Evolutionary conservation across 1,140 invertebrate species (phyloP), one percentile per base, ranked within the genome.

Genomic region (Drosophila punjabiensis): DNA sequence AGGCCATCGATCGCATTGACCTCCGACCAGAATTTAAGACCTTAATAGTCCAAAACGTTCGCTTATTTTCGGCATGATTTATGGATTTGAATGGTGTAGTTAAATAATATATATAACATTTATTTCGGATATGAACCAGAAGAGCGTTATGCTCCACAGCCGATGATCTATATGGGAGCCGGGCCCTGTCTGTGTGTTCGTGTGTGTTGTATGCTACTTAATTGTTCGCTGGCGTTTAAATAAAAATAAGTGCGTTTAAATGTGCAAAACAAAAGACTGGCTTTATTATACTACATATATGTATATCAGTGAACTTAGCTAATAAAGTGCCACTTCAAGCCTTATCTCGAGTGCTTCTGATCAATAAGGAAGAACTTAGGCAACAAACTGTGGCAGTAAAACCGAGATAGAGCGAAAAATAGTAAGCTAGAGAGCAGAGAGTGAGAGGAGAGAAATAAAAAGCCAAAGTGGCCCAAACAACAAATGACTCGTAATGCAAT

Each of bases 241-340:
- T 84, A 59, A 80, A 88, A 81, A 70, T 84, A 89, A 88, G 87
- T 81, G 81, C 83, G 80, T 77, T 50, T 85, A 88, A 88, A 81
- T 87, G 61, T 50, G 63, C 55, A 73, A 86, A 82, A 87, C 83
- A 87, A 82, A 87, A 80, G 76, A 48, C 83, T 43, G 48, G 62
- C 79, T 68, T 82, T 76, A 71, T 65, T n/a, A 13, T 63, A 39
- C 4, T 24, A 30, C 6, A 30, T 5, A 6, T 39, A 39, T 5
- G 11, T 11, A 35, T 35, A 62, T 55, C 35, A 28, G 47, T 33
- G 30, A n/a, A 9, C 28, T 14, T 14, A 61, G 37, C 45, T 41
- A 24, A 35, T 35, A 68, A 39, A 43, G 33, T 41, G 20, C 4
- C 30, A 2, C 24, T 53, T 45, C 28, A 43, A 67, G 16, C 8